Evolutionary conservation across 2,888 invertebrate genomes (phyloP).

Genomic region (Morinoia aosen): DNA sequence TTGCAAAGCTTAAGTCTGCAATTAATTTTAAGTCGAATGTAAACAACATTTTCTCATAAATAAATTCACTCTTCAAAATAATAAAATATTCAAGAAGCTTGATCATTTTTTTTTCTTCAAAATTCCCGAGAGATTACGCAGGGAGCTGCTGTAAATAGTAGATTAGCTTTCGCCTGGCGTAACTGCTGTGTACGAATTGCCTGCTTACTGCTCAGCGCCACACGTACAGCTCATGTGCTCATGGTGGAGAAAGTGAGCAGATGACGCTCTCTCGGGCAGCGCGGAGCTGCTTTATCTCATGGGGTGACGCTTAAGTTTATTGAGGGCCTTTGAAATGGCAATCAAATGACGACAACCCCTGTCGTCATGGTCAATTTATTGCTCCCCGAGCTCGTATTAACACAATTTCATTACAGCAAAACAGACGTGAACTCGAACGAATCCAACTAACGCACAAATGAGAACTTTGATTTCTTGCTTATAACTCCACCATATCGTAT

Average conservation of each 20-base stretch:
- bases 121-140: background rate
- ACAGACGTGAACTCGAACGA: background rate
- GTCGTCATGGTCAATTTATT: background rate
- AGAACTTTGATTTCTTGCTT: background rate
- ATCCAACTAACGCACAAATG: background rate
- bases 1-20: too few relatives aligned
- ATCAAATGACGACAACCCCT: background rate
- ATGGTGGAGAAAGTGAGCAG: background rate
- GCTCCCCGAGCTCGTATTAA: background rate
- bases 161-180: background rate
- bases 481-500: background rate
- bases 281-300: background rate
- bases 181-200: background rate
- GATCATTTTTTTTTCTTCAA: background rate
- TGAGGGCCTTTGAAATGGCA: background rate
- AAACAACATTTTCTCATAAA: too few relatives aligned
- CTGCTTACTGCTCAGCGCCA: background rate
- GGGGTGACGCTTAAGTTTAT: background rate
- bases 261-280: background rate
- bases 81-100: too few relatives aligned
- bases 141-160: background rate
- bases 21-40: too few relatives aligned
- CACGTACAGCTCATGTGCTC: background rate
- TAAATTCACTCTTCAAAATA: too few relatives aligned
- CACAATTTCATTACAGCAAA: background rate